These are phyloP conservation scores for Daubentonia madagascariensis DNA, from an alignment of 2,113 vertebrate genomes.

Conservation along the genomic window DNA sequence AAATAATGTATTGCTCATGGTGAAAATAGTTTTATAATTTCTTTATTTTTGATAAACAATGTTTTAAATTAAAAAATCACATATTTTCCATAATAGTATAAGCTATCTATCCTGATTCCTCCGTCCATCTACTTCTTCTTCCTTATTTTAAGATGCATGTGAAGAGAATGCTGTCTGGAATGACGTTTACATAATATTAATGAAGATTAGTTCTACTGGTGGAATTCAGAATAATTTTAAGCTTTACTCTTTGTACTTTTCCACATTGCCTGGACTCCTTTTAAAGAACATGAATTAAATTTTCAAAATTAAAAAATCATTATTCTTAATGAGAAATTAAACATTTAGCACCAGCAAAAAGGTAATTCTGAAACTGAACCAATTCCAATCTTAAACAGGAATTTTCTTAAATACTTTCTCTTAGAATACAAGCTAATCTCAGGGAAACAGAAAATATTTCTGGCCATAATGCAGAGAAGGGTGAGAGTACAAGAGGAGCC, in stretches of 20 bases:
- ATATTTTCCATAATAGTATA: not conserved
- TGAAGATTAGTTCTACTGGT: not conserved
- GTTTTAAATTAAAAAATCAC: constrained; percentile 24
- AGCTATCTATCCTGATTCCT: not conserved
- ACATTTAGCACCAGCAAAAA: constrained; percentile 24
- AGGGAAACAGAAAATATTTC: constrained; percentile 35
- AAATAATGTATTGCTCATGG: not conserved
- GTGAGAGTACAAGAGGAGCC: not conserved
- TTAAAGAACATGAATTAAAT: constrained; percentile 12
- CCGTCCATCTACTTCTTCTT: not conserved
- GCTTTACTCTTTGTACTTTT: not conserved
- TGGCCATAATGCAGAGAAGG: constrained; percentile 4
- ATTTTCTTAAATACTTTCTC: constrained; percentile 42
- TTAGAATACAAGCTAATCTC: not conserved
- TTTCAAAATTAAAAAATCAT: constrained; percentile 34
- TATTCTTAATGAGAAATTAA: constrained; percentile 23
- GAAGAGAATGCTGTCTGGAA: not conserved
- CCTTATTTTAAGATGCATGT: not conserved
- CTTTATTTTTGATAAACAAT: not conserved
- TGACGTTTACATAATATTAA: not conserved
- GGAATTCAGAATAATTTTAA: not conserved
- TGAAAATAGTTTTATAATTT: not conserved
- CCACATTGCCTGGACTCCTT: not conserved
- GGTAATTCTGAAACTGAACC: constrained; percentile 38
- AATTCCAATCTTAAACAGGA: constrained; percentile 17